A percentile compares a stretch with the other conserved stretches of the same genome.
phyloP scores from a whole-genome alignment of 2,113 vertebrate genomes.

The Periophthalmodon schlosseri region DNA sequence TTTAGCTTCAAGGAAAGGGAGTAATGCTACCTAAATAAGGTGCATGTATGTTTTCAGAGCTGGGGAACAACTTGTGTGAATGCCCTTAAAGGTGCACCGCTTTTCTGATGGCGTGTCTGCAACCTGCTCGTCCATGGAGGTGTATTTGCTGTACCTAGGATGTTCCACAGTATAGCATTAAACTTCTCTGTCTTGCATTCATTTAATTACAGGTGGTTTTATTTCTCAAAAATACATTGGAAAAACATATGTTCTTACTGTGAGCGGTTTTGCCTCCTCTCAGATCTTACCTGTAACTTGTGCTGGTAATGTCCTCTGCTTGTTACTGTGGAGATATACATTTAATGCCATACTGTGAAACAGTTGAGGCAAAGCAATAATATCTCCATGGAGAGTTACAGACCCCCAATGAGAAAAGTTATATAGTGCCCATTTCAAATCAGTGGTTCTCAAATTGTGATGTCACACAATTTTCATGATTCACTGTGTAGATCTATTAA shows the following conservation, averaged over 20 bases:
- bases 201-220: no score
- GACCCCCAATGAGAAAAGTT: no score
- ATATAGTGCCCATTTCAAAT: no score
- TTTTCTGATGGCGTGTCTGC: no score
- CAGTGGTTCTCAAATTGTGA: no score
- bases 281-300: not conserved
- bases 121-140: not conserved
- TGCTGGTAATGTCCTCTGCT: not conserved
- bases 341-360: not conserved
- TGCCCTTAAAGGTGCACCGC: no score
- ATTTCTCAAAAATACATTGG: no score
- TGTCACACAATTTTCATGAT: not conserved
- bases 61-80: not conserved
- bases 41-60: not conserved
- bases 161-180: not conserved
- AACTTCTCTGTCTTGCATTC: no score
- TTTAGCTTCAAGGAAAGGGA: constrained; percentile 88
- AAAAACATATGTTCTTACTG: no score
- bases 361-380: not conserved
- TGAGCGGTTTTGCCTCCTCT: no score
- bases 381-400: no score
- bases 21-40: no score
- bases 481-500: not conserved
- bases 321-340: not conserved
- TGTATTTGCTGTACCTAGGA: not conserved